phyloP scores from a whole-genome alignment of 1,140 invertebrate genomes.

The Wasmannia auropunctata region DNA sequence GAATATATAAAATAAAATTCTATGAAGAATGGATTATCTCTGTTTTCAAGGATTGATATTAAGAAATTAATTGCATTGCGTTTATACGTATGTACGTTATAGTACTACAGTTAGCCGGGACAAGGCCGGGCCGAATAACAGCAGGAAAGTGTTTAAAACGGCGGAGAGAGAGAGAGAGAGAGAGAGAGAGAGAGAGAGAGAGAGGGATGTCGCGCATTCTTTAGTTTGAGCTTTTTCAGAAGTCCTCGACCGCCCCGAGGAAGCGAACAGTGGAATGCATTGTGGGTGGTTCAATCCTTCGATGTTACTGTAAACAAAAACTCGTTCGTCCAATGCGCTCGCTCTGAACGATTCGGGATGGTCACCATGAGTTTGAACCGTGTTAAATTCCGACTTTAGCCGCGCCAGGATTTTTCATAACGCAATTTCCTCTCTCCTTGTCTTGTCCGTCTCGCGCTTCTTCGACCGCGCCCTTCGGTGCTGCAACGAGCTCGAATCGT shows the following conservation, averaged over 20 bases:
- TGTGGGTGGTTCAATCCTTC: constrained; percentile 13
- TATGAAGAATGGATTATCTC: not conserved
- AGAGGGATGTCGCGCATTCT: not conserved
- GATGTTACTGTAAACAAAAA: constrained; percentile 43
- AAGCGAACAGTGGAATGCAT: constrained; percentile 33
- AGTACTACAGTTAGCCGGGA: not conserved
- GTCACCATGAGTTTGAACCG: constrained; percentile 25
- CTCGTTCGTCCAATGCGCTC: constrained; percentile 34
- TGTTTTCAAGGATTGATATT: not conserved
- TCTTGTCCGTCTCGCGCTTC: constrained; percentile 22
- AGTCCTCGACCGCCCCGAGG: not conserved
- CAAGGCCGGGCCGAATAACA: not conserved
- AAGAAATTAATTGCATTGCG: not conserved
- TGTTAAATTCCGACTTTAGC: constrained; percentile 53
- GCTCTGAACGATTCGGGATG: constrained; percentile 40
- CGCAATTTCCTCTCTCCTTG: constrained; percentile 7
- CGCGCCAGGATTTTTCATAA: constrained; percentile 49
- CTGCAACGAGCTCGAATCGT: constrained; percentile 38
- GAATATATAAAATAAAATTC: not conserved
- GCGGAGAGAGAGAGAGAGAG: no score
- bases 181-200: no score
- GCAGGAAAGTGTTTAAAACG: not conserved
- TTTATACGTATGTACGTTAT: not conserved
- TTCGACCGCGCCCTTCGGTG: constrained; percentile 28
- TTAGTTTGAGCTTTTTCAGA: not conserved